Conservation (phyloP, 1,140 invertebrate species). For the Triops cancriformis region DNA sequence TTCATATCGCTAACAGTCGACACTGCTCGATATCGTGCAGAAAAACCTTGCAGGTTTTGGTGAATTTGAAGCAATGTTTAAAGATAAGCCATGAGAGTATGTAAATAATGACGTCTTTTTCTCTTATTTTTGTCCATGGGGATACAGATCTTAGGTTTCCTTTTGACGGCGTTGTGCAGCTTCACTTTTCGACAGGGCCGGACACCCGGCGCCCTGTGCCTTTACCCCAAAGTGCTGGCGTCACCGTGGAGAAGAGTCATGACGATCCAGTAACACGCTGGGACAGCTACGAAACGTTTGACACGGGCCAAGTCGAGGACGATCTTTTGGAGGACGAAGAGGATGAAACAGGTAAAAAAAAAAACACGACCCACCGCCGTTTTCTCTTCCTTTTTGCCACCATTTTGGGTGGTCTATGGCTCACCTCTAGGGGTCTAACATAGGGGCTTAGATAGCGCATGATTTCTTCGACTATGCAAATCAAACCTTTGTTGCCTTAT, state of each 20-base stretch:
- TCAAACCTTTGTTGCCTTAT: neutral
- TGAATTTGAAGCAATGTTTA: neutral
- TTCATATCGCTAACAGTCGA: too few species aligned
- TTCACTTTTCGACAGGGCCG: conserved; percentile 62
- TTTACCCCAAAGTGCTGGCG: conserved; percentile 60
- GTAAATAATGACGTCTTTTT: too few species aligned
- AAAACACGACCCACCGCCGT: neutral
- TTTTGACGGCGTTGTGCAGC: conserved; percentile 67
- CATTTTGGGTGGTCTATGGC: neutral
- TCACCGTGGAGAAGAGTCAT: conserved; percentile 49
- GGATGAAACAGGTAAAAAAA: neutral
- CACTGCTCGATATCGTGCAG: too few species aligned
- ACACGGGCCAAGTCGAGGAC: conserved; percentile 40
- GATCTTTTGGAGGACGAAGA: conserved; percentile 20
- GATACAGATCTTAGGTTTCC: conserved; percentile 55
- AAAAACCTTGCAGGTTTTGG: too few species aligned
- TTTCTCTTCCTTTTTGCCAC: conserved; percentile 6
- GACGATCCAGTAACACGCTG: conserved; percentile 64
- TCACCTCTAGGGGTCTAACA: neutral
- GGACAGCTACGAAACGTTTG: conserved; percentile 73
- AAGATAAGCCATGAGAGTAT: neutral
- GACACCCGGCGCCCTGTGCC: conserved; percentile 41
- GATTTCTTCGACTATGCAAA: conserved; percentile 1
- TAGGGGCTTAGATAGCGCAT: neutral
- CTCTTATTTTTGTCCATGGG: neutral